Conservation (phyloP, 2,797 vertebrate genomes). For the Phoeniculus purpureus region DNA sequence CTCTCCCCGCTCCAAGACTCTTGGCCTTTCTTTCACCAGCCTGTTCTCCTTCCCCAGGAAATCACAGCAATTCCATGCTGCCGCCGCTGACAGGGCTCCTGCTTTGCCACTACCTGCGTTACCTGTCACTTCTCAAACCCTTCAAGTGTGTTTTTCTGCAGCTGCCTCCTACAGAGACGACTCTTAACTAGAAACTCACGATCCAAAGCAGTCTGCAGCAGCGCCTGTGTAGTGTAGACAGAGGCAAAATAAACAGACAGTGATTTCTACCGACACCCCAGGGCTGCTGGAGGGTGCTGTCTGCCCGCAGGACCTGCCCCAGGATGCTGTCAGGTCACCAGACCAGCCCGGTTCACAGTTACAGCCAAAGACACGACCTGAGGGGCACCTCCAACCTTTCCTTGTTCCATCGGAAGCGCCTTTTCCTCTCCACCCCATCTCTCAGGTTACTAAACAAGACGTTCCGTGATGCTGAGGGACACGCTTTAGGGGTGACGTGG, state of each 20-base stretch:
- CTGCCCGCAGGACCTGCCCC: too few relatives aligned
- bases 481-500: too few relatives aligned
- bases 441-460: not conserved
- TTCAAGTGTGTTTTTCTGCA: not conserved
- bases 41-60: not conserved
- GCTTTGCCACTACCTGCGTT: not conserved
- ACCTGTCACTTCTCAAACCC: not conserved
- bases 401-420: not conserved
- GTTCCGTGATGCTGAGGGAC: too few relatives aligned
- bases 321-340: too few relatives aligned
- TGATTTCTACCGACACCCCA: not conserved
- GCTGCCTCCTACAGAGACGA: not conserved
- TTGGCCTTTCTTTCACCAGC: not conserved
- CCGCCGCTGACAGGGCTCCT: not conserved
- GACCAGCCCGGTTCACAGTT: not conserved
- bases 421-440: not conserved
- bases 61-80: not conserved
- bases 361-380: fast-evolving
- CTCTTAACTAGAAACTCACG: not conserved
- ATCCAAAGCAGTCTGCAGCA: not conserved
- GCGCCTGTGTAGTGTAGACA: not conserved
- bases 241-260: not conserved
- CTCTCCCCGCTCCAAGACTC: not conserved
- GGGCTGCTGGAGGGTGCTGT: not conserved
- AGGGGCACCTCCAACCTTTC: not conserved